A percentile compares a stretch with the other conserved stretches of the same genome.
These are phyloP conservation scores for Mormyrus proboscirostris DNA, from an alignment of 2,797 vertebrate species.

Conservation along the genomic window DNA sequence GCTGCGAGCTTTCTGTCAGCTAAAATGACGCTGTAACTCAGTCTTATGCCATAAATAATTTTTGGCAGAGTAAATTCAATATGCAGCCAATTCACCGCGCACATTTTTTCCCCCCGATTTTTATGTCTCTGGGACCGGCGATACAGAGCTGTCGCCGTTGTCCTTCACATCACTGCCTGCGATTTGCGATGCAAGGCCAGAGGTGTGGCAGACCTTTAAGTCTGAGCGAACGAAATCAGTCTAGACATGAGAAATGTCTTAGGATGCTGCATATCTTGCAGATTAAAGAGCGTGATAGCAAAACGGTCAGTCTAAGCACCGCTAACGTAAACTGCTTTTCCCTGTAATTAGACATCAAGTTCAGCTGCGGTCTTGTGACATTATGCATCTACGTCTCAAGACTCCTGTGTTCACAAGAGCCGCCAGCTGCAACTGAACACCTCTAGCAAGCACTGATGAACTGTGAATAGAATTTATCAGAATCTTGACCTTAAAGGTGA, in stretches of 20 bases:
- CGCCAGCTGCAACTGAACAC: background rate
- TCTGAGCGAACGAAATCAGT: slow-evolving; percentile 35
- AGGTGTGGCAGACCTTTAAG: slow-evolving; percentile 37
- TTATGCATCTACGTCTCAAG: background rate
- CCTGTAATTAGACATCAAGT: background rate
- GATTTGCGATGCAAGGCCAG: background rate
- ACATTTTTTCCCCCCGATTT: background rate
- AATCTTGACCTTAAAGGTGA: background rate
- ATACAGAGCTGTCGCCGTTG: background rate
- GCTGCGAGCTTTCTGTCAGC: background rate
- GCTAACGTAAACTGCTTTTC: background rate
- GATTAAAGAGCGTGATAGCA: background rate
- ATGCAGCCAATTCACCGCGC: background rate
- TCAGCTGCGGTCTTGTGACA: background rate
- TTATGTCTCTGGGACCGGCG: background rate
- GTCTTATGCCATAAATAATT: background rate
- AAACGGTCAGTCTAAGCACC: background rate
- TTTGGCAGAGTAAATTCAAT: background rate
- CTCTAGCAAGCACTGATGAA: background rate
- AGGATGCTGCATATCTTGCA: background rate
- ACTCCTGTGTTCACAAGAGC: background rate
- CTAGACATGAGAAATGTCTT: background rate
- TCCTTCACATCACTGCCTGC: background rate
- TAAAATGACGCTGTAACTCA: background rate
- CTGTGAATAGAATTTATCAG: background rate